Percentiles rank a stretch among this genome's conserved stretches.
Evolutionary conservation across 2,888 invertebrate species (phyloP).

Genomic region (Camptogramma bilineatum): DNA sequence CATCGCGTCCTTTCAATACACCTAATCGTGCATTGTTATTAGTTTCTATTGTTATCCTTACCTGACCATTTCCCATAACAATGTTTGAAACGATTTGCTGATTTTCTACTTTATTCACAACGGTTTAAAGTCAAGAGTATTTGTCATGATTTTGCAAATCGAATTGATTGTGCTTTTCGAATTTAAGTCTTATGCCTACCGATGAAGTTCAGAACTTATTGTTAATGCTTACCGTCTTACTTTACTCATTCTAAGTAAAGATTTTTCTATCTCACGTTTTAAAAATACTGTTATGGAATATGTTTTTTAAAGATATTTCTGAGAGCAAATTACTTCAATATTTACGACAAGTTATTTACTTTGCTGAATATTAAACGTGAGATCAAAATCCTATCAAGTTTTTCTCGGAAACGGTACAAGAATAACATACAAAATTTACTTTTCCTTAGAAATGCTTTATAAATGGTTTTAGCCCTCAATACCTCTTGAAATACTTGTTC

Average conservation of each 20-base stretch:
- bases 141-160: background rate
- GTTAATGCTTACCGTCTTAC: no score
- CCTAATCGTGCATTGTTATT: slow-evolving; percentile 23
- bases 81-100: slow-evolving; percentile 46
- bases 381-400: background rate
- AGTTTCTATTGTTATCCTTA: slow-evolving; percentile 48
- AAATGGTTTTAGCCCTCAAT: slow-evolving; percentile 3
- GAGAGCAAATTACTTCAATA: no score
- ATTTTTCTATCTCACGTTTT: no score
- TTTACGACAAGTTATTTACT: background rate
- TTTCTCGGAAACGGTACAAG: background rate
- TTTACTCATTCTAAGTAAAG: no score
- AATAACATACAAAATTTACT: background rate
- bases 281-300: no score
- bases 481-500: slow-evolving; percentile 33
- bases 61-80: slow-evolving; percentile 56
- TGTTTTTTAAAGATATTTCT: no score
- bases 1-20: slow-evolving; percentile 19
- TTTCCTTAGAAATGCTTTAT: slow-evolving; percentile 2
- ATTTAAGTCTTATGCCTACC: slow-evolving; percentile 6
- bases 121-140: background rate
- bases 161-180: background rate
- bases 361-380: background rate
- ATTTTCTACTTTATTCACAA: slow-evolving; percentile 2
- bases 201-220: background rate